Evolutionary conservation across 2,113 vertebrate species (phyloP).

Genomic region (Gnathonemus longibarbis): DNA sequence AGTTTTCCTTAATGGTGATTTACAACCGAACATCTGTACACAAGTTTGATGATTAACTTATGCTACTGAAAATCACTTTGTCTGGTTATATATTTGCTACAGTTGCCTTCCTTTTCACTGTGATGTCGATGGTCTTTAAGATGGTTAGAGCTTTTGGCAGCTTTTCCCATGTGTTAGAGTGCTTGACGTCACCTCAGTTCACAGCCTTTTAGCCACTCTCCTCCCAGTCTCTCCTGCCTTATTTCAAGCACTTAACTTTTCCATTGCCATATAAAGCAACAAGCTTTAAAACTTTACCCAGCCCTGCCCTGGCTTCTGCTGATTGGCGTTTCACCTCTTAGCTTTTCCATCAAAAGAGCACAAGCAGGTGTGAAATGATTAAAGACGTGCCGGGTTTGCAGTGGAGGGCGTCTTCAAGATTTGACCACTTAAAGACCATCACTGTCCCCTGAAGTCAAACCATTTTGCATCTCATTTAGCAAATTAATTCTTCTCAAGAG

Average conservation of each 20-base stretch:
- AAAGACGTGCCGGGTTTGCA: neutral
- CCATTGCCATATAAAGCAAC: constrained; percentile 19
- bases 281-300: constrained; percentile 1
- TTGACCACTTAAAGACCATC: constrained; percentile 16
- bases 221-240: constrained; percentile 8
- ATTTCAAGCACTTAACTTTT: constrained; percentile 26
- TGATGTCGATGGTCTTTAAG: neutral
- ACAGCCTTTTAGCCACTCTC: constrained; percentile 17
- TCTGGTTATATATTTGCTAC: neutral
- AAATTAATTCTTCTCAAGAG: neutral
- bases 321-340: constrained; percentile 18
- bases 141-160: neutral
- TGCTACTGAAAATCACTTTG: neutral
- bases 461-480: neutral
- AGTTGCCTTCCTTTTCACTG: neutral
- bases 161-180: neutral
- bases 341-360: constrained; percentile 12
- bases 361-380: constrained; percentile 24
- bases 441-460: neutral
- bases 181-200: neutral
- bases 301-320: neutral
- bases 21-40: neutral
- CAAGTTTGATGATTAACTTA: neutral
- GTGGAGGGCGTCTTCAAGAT: neutral
- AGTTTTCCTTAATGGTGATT: neutral